phyloP scores from a whole-genome alignment of 2,797 vertebrate genomes.

The Pempheris klunzingeri region DNA sequence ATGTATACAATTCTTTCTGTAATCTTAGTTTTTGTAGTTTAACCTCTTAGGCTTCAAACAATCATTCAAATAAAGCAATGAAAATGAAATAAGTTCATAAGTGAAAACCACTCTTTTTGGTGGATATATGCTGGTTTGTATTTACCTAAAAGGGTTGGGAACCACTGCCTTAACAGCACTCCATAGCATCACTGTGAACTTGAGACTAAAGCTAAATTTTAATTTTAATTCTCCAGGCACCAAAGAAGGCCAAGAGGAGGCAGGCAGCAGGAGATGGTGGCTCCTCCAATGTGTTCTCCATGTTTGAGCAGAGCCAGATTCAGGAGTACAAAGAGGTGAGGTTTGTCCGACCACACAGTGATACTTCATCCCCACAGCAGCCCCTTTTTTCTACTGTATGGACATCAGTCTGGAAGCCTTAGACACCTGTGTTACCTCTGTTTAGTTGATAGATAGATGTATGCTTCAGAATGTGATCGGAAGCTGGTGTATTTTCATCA shows the following conservation, averaged over 20 bases:
- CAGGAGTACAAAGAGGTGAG: slow-evolving; percentile 96
- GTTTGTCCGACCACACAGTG: background rate
- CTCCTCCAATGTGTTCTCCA: slow-evolving; percentile 95
- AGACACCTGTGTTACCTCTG: background rate
- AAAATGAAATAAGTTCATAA: background rate
- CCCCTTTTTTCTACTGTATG: background rate
- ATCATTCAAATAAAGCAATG: background rate
- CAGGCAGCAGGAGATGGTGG: slow-evolving; percentile 85
- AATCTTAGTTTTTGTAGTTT: background rate
- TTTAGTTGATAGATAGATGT: background rate
- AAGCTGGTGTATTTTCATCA: slow-evolving; percentile 1
- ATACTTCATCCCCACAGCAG: background rate
- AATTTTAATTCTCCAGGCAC: slow-evolving; percentile 84
- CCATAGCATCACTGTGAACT: background rate
- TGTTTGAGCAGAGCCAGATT: slow-evolving; percentile 98
- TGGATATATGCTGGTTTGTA: background rate
- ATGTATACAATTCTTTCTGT: background rate
- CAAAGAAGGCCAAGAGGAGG: slow-evolving; percentile 95
- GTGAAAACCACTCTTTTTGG: background rate
- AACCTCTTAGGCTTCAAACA: background rate
- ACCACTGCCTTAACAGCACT: background rate
- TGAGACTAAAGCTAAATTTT: background rate
- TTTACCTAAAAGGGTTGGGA: background rate
- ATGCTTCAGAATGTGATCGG: background rate
- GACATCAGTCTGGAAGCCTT: background rate